Evolutionary conservation across 2,113 vertebrate genomes (phyloP).

Genomic region (Tychaedon coryphoeus): DNA sequence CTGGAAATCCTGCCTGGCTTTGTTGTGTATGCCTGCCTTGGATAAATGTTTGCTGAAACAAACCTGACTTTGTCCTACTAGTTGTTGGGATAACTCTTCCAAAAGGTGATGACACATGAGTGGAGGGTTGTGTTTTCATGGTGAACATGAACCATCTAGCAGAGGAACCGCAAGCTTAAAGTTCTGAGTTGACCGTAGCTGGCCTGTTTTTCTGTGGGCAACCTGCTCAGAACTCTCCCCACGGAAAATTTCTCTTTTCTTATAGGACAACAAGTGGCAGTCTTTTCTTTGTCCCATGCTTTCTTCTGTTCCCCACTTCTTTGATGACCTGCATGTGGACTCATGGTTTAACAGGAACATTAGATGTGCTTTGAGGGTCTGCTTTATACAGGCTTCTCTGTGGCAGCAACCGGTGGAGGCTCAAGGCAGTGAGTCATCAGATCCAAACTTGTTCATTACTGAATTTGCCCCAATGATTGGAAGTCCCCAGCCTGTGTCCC

Average conservation of each 20-base stretch:
- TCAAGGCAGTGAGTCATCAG: not conserved
- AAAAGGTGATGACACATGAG: not conserved
- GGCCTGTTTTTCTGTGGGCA: not conserved
- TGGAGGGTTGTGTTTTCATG: not conserved
- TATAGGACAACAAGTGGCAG: not conserved
- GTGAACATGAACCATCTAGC: not conserved
- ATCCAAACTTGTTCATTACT: not conserved
- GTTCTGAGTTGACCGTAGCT: not conserved
- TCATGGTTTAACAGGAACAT: not conserved
- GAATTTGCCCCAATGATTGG: not conserved
- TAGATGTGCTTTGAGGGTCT: not conserved
- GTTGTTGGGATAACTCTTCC: not conserved
- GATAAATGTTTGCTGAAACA: not conserved
- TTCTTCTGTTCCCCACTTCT: not conserved
- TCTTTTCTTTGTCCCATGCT: not conserved
- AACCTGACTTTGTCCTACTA: not conserved
- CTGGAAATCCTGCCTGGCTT: not conserved
- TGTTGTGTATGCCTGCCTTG: not conserved
- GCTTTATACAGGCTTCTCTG: not conserved
- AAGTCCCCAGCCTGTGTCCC: not conserved
- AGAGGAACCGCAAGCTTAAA: not conserved
- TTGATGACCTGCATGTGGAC: not conserved
- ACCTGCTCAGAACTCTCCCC: not conserved
- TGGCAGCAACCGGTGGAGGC: not conserved
- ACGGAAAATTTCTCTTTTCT: not conserved